Conservation (phyloP, 2,797 vertebrate genomes). For the Hoplostethus atlanticus region DNA sequence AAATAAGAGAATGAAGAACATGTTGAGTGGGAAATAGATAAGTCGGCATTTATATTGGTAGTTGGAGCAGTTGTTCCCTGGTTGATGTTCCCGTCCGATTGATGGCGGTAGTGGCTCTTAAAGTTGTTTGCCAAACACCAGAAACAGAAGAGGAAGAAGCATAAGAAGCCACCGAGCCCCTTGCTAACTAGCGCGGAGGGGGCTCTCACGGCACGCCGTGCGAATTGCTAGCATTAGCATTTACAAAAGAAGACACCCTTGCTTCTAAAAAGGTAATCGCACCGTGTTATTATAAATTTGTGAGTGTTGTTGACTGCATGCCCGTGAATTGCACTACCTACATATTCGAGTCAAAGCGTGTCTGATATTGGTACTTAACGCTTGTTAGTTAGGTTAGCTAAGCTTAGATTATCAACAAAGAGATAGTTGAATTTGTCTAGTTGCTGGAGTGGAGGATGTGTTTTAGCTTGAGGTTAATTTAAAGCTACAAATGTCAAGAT, state of each 20-base stretch:
- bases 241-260: background rate
- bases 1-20: no score
- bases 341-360: no score
- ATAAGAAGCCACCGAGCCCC: background rate
- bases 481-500: background rate
- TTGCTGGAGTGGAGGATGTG: background rate
- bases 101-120: background rate
- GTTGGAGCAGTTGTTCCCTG: no score
- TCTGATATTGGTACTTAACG: background rate
- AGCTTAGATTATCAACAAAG: conserved; percentile 66
- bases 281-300: background rate
- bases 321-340: background rate
- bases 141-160: background rate
- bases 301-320: background rate
- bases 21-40: no score
- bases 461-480: background rate
- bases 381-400: conserved; percentile 41
- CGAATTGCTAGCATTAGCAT: background rate
- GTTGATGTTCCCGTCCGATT: background rate
- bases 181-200: background rate
- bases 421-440: background rate
- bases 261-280: conserved; percentile 6
- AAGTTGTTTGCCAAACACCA: background rate
- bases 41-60: no score
- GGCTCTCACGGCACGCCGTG: conserved; percentile 3